Percentiles rank a stretch among this genome's conserved stretches.
phyloP scores from a whole-genome alignment of 2,797 vertebrate genomes.

The Amphiprion clarkii region DNA sequence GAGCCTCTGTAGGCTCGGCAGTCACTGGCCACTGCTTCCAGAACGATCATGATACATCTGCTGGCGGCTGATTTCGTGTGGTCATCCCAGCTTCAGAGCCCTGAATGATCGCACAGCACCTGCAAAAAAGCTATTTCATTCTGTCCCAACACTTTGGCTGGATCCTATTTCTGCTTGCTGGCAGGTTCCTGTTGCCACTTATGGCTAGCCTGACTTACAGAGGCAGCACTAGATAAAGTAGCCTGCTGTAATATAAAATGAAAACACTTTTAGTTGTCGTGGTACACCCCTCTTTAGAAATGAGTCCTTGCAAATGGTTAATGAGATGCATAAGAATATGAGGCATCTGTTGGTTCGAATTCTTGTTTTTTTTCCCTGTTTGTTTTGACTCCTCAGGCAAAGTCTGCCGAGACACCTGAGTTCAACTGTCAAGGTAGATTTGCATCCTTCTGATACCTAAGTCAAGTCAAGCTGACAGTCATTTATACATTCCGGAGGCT shows the following conservation, averaged over 20 bases:
- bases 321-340: conserved; percentile 22
- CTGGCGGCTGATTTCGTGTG: conserved; percentile 44
- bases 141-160: conserved; percentile 44
- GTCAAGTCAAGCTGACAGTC: conserved; percentile 36
- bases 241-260: conserved; percentile 29
- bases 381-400: conserved; percentile 15
- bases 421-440: conserved; percentile 47
- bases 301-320: conserved; percentile 17
- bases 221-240: conserved; percentile 27
- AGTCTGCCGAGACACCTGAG: conserved; percentile 28
- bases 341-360: conserved; percentile 1
- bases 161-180: conserved; percentile 36
- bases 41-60: conserved; percentile 55
- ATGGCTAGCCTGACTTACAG: conserved; percentile 38
- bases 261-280: conserved; percentile 26
- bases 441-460: conserved; percentile 39
- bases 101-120: conserved; percentile 50
- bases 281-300: conserved; percentile 18
- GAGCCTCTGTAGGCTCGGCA: conserved; percentile 22
- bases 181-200: conserved; percentile 45
- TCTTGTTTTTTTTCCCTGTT: conserved; percentile 1
- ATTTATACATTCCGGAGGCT: conserved; percentile 31
- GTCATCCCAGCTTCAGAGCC: conserved; percentile 49
- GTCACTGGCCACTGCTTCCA: conserved; percentile 48
- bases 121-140: conserved; percentile 47